Evolutionary conservation across 1,140 invertebrate genomes (phyloP).

Genomic region (Pogonognathellus flavescens): DNA sequence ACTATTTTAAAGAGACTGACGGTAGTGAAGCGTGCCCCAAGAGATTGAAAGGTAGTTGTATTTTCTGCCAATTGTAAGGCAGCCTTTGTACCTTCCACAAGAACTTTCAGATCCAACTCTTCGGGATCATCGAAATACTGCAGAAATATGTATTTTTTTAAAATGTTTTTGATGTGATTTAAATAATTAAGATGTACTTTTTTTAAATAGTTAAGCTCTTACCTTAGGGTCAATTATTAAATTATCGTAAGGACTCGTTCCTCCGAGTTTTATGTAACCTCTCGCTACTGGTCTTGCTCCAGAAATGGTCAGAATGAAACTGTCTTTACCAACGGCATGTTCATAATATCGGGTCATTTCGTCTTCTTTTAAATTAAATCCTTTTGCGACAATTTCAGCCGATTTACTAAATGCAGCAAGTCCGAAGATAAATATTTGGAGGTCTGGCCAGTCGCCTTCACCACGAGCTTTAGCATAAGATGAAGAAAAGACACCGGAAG

Average conservation of each 20-base stretch:
- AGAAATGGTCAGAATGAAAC: not conserved
- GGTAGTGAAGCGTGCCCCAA: not conserved
- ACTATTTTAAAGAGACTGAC: too few relatives aligned
- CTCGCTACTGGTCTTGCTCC: slow-evolving; percentile 77
- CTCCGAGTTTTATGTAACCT: slow-evolving; percentile 79
- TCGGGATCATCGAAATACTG: slow-evolving; percentile 68
- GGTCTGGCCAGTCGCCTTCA: slow-evolving; percentile 53
- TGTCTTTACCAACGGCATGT: slow-evolving; percentile 4
- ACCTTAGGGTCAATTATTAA: not conserved
- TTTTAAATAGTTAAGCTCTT: too few relatives aligned
- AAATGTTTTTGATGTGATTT: too few relatives aligned
- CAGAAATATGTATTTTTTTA: too few relatives aligned
- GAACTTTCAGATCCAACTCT: slow-evolving; percentile 6
- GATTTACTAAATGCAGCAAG: not conserved
- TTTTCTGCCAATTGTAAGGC: slow-evolving; percentile 3
- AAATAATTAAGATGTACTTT: too few relatives aligned
- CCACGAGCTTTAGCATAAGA: slow-evolving; percentile 44
- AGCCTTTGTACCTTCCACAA: not conserved
- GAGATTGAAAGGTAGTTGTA: too few relatives aligned
- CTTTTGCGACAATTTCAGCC: not conserved
- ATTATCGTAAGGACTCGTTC: slow-evolving; percentile 57
- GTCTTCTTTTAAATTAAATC: slow-evolving; percentile 23
- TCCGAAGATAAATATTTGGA: slow-evolving; percentile 18
- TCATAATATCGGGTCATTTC: slow-evolving; percentile 14
- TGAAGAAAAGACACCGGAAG: slow-evolving; percentile 46